Base-by-base conservation (phyloP, 2,888 invertebrate genomes). In the Drosophila sordidapex region DNA sequence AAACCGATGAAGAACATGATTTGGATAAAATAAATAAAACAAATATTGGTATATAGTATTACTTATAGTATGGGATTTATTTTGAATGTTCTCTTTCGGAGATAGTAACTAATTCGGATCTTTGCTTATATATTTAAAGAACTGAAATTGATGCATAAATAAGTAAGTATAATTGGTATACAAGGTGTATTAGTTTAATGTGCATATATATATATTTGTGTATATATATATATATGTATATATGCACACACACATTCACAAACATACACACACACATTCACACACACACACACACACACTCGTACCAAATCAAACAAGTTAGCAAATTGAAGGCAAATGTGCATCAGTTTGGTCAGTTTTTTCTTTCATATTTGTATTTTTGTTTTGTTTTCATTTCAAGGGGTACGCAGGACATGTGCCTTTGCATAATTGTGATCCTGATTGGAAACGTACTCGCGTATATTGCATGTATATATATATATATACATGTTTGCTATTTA, bases 161-260 rank as follows among this genome's bases (percentile, higher is more conserved):
- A 83, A 61, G 56, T 87, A 68, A 61, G 35, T 71, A 52, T 66
- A 83, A 49, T 70, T 66, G 70, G 69, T 84, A 74, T 72, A 81
- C 66, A 69, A 53, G 61, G 63, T 63, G 66, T 66, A 64, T 76
- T 65, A 33, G 65, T 65, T 73, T 63, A 53, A 73, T 63, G 60
- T 53, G 15, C 57, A 43, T 31, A 46, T 8, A 25, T 21, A n/a
- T 40, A 38, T 40, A 31, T 31, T 2, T 31, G 0, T 31, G 8
- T 31, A 0, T 3, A 11, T 33, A 43, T 33, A 43, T 33, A 43
- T 13, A 21, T 15, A 1, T 21, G 2, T 43, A 46, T 46, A 46
- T 46, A 21, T 46, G 13, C 21, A 31, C 49, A 66, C 48, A 33
- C 48, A 29, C 31, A 64, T 27, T 11, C 49, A 56, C 60, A 54